Evolutionary conservation across 1,140 invertebrate species (phyloP).

Genomic region (Atta texana): DNA sequence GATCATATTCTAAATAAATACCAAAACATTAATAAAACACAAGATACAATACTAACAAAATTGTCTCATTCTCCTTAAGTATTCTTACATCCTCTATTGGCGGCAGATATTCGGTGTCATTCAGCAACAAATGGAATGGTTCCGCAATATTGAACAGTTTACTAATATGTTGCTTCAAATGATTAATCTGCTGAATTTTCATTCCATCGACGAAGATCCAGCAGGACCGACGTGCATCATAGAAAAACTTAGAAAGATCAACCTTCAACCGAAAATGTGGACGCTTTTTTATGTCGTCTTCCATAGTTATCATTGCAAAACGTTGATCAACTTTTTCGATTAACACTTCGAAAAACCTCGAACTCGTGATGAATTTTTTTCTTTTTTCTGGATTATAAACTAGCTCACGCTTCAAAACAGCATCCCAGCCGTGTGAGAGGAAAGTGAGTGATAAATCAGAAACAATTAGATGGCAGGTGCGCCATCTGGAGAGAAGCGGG

Average conservation of each 20-base stretch:
- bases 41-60: conserved; percentile 67
- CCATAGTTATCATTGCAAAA: background rate
- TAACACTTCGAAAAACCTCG: too few species aligned
- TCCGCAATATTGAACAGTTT: conserved; percentile 74
- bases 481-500: too few species aligned
- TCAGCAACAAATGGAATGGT: conserved; percentile 76
- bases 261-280: conserved; percentile 78
- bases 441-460: too few species aligned
- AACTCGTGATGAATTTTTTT: too few species aligned
- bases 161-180: conserved; percentile 73
- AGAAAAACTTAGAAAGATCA: conserved; percentile 76
- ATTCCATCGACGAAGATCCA: conserved; percentile 76
- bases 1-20: too few species aligned
- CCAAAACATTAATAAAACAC: background rate
- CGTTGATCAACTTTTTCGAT: background rate
- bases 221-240: conserved; percentile 74
- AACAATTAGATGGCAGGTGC: too few species aligned
- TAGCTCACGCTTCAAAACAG: too few species aligned
- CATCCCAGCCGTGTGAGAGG: too few species aligned
- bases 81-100: conserved; percentile 78
- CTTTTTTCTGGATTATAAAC: too few species aligned
- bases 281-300: conserved; percentile 11
- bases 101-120: conserved; percentile 77
- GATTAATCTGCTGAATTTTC: conserved; percentile 70
- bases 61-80: conserved; percentile 72